Evolutionary conservation across 92 coral and sea anemone species (phyloP), one percentile per base, ranked within the genome.

Genomic region (Porites divaricata): DNA sequence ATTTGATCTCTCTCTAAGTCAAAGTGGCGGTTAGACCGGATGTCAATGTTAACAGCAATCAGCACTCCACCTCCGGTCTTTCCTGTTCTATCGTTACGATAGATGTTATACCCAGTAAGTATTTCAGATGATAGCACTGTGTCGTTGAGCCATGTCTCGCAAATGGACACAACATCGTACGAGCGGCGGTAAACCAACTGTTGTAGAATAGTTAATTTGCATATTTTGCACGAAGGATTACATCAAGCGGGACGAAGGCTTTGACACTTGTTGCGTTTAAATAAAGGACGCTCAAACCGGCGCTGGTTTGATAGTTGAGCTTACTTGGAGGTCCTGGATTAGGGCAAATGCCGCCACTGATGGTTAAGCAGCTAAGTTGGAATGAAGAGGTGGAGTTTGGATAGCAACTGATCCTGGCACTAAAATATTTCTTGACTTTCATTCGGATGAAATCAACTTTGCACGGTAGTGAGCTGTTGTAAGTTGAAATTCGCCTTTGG

Each of bases 51-150:
- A 52, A 93, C 90, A 57, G 94, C 96, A 23, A 90, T 81, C 80
- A 93, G 71, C 79, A 90, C 90, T 53, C 96, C 93, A 10, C 91
- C 91, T 9, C 95, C 93, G 7, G 73, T 72, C 81, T 67, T 83
- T 19, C 19, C 69, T 15, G 89, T 75, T 93, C 78, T 85, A 88
- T 87, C 96, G 74, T 85, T 67, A 83, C 93, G 85, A 68, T 89
- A 80, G 64, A 93, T 93, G 63, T 82, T 90, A 69, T 78, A 93
- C 74, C 81, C 81, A 41, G 92, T 91, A 26, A 79, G 74, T 51
- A 79, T 16, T 81, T 82, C 87, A 70, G 89, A 85, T 35, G 76
- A 68, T 52, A 89, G 85, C 21, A 88, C 28, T 58, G 45, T 35
- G 0, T 89, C 85, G 59, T 88, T 91, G 20, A 88, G 80, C 92